A percentile compares a stretch with the other conserved stretches of the same genome.
These are phyloP conservation scores for Molossus alvarezi DNA, from an alignment of 2,797 vertebrate species.

Conservation along the genomic window DNA sequence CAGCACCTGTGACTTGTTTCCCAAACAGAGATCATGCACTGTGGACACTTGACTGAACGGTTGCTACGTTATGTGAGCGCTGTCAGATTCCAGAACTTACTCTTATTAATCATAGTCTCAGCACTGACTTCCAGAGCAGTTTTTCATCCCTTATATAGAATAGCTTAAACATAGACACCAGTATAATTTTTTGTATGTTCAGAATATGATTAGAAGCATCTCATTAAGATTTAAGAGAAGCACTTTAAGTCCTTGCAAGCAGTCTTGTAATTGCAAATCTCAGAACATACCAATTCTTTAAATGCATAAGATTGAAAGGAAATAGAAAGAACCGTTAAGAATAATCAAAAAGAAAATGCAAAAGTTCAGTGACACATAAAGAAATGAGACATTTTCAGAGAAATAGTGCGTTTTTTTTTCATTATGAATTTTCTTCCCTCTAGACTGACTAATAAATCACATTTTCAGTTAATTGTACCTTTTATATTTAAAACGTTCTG, in stretches of 20 bases:
- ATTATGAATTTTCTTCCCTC: conserved; percentile 71
- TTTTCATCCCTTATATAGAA: not conserved
- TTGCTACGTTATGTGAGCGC: not conserved
- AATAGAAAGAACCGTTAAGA: conserved; percentile 75
- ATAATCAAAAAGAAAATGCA: conserved; percentile 63
- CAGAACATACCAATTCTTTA: conserved; percentile 59
- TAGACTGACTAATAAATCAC: conserved; percentile 68
- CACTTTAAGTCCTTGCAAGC: not conserved
- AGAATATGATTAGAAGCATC: not conserved
- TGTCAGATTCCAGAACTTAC: not conserved
- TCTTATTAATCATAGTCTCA: not conserved
- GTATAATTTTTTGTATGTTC: not conserved
- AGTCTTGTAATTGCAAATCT: conserved; percentile 48
- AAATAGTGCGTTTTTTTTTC: conserved; percentile 36
- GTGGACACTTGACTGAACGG: not conserved
- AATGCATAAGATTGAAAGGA: conserved; percentile 69
- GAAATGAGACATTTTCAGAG: conserved; percentile 78
- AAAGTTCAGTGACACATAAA: not conserved
- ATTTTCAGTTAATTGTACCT: conserved; percentile 56
- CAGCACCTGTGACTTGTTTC: not conserved
- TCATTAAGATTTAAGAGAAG: conserved; percentile 50
- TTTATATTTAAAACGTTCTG: conserved; percentile 32
- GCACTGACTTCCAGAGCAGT: not conserved
- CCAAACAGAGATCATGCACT: not conserved
- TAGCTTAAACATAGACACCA: not conserved